Evolutionary conservation across 1,140 invertebrate genomes (phyloP).

Genomic region (Ips nitidus): DNA sequence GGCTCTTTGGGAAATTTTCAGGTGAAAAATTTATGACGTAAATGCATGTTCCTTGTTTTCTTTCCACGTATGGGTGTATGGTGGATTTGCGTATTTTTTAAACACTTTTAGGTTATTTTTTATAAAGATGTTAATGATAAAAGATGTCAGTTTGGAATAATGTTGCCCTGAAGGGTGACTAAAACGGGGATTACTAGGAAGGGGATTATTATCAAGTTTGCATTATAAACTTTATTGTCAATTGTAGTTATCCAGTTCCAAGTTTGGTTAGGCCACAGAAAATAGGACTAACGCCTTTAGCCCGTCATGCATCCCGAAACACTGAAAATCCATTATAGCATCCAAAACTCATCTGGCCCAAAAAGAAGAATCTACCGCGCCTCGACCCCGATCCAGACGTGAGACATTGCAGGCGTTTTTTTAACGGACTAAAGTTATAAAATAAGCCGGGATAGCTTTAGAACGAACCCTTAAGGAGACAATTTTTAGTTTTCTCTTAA

Average conservation of each 20-base stretch:
- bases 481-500: not conserved
- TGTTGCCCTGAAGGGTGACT: not conserved
- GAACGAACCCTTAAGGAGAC: not conserved
- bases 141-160: not conserved
- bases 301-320: slow-evolving; percentile 28
- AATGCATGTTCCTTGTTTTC: not conserved
- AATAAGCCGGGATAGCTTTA: slow-evolving; percentile 15
- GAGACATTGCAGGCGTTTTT: slow-evolving; percentile 25
- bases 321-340: slow-evolving; percentile 32
- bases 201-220: slow-evolving; percentile 17
- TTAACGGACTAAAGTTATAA: slow-evolving; percentile 17
- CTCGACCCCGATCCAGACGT: slow-evolving; percentile 22
- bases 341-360: slow-evolving; percentile 28
- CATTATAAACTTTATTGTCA: slow-evolving; percentile 28
- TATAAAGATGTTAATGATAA: not conserved
- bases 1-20: slow-evolving; percentile 1
- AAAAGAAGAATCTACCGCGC: slow-evolving; percentile 24
- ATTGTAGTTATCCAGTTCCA: slow-evolving; percentile 21
- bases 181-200: not conserved
- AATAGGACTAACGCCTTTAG: slow-evolving; percentile 31
- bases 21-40: slow-evolving; percentile 11
- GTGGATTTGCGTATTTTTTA: not conserved
- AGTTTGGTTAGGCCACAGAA: slow-evolving; percentile 32
- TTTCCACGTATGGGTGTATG: not conserved
- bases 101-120: not conserved